A percentile compares a stretch with the other conserved stretches of the same genome.
These are phyloP conservation scores for Coranthus polyacanthus DNA, from an alignment of 2,797 vertebrate genomes.

Conservation along the genomic window DNA sequence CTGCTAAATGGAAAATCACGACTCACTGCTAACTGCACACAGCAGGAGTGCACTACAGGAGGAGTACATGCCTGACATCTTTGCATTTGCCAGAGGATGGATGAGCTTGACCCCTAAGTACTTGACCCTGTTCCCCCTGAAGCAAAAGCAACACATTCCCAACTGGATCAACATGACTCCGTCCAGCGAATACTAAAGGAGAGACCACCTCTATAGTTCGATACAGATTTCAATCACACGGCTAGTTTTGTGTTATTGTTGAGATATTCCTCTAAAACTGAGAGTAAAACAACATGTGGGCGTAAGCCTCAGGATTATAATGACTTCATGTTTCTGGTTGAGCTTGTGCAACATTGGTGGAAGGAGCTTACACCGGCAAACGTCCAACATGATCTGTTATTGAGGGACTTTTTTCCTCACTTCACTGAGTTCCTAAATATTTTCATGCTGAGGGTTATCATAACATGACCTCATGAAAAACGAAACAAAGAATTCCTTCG, in stretches of 20 bases:
- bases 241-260: conserved; percentile 20
- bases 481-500: conserved; percentile 78
- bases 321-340: conserved; percentile 60
- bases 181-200: conserved; percentile 29
- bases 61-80: conserved; percentile 49
- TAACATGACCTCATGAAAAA: conserved; percentile 75
- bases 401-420: conserved; percentile 48
- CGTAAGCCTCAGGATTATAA: conserved; percentile 36
- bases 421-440: conserved; percentile 77
- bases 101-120: conserved; percentile 65
- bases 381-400: conserved; percentile 65
- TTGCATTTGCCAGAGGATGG: conserved; percentile 54
- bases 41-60: conserved; percentile 12
- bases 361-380: conserved; percentile 53
- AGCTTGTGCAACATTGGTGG: conserved; percentile 65
- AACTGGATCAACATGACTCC: conserved; percentile 37
- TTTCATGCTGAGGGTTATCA: conserved; percentile 82
- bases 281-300: conserved; percentile 57
- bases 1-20: conserved; percentile 17
- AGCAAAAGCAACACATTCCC: conserved; percentile 58
- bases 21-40: conserved; percentile 16
- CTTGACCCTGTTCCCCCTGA: conserved; percentile 62
- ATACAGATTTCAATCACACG: conserved; percentile 27
- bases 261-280: conserved; percentile 37
- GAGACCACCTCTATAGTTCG: conserved; percentile 47